Evolutionary conservation across 2,888 invertebrate genomes (phyloP).

Genomic region (Epirrhoe tristata): DNA sequence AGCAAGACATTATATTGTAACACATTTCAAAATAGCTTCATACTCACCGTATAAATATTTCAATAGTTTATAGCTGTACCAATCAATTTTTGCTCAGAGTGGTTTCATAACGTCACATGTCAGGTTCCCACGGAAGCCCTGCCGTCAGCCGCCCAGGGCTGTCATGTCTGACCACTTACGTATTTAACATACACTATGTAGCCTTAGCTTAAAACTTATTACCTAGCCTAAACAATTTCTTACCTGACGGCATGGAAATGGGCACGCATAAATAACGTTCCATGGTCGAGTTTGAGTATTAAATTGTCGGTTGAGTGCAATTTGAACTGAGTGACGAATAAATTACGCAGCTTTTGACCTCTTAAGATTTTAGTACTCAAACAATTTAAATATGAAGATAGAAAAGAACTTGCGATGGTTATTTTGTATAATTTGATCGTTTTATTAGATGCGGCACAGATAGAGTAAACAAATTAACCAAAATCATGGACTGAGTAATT

Average conservation of each 20-base stretch:
- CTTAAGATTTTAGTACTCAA: conserved; percentile 43
- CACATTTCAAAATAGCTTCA: conserved; percentile 25
- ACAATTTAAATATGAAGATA: conserved; percentile 28
- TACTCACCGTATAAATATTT: conserved; percentile 16
- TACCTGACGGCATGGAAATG: conserved; percentile 78
- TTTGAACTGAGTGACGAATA: conserved; percentile 61
- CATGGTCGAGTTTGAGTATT: conserved; percentile 69
- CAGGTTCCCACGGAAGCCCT: conserved; percentile 83
- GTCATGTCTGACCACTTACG: conserved; percentile 83
- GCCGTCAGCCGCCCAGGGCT: conserved; percentile 77
- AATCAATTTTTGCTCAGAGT: conserved; percentile 82
- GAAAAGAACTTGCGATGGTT: conserved; percentile 4
- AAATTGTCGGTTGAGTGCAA: conserved; percentile 64
- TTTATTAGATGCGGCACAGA: conserved; percentile 29
- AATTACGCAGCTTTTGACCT: conserved; percentile 57
- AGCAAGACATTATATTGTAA: not conserved
- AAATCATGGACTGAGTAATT: conserved; percentile 77
- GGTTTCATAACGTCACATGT: conserved; percentile 81
- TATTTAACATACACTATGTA: conserved; percentile 80
- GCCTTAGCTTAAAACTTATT: conserved; percentile 82
- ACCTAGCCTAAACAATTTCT: conserved; percentile 82
- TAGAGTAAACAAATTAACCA: conserved; percentile 59
- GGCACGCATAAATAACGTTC: conserved; percentile 79
- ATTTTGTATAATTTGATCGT: conserved; percentile 17
- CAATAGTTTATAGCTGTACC: conserved; percentile 55